phyloP scores from a whole-genome alignment of 2,113 vertebrate species.

The Gila orcuttii region DNA sequence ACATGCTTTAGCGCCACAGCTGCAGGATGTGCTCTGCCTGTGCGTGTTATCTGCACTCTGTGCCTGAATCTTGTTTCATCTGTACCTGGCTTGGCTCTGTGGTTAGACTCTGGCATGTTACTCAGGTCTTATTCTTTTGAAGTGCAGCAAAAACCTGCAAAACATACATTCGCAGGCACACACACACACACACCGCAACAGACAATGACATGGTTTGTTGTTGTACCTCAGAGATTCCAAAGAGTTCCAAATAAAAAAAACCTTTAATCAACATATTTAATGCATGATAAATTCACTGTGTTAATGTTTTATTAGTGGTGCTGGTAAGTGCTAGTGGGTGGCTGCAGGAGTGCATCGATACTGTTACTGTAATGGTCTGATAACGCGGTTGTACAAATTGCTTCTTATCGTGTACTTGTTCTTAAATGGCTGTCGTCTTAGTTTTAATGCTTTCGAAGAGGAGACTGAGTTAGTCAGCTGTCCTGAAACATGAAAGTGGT shows the following conservation, averaged over 20 bases:
- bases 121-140: slow-evolving; percentile 53
- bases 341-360: not conserved
- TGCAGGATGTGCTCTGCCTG: slow-evolving; percentile 60
- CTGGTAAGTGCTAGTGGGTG: not conserved
- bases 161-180: slow-evolving; percentile 16
- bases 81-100: slow-evolving; percentile 52
- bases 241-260: not conserved
- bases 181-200: not conserved
- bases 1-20: slow-evolving; percentile 57
- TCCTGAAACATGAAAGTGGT: slow-evolving; percentile 2
- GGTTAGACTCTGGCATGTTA: slow-evolving; percentile 50
- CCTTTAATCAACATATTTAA: not conserved
- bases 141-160: slow-evolving; percentile 54
- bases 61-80: slow-evolving; percentile 47
- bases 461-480: not conserved
- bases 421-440: not conserved
- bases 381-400: slow-evolving; percentile 6
- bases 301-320: not conserved
- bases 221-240: not conserved
- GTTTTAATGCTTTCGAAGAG: not conserved
- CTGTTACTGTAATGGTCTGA: slow-evolving; percentile 16
- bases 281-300: not conserved
- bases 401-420: not conserved
- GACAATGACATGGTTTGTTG: slow-evolving; percentile 9
- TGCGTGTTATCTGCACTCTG: slow-evolving; percentile 38